Percentiles rank a stretch among this genome's conserved stretches.
Evolutionary conservation across 2,113 vertebrate genomes (phyloP).

Genomic region (Cynocephalus volans): DNA sequence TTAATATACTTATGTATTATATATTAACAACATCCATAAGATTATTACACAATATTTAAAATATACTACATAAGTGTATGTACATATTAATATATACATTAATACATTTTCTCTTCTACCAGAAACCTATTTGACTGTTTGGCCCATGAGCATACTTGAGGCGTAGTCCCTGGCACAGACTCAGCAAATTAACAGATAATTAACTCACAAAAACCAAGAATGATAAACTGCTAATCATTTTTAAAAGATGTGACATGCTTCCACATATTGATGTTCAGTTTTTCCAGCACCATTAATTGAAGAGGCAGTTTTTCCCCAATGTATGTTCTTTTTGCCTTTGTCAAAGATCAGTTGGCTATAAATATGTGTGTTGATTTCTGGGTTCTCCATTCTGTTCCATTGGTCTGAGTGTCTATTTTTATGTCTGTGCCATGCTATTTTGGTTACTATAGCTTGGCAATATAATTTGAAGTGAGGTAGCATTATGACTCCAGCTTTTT

Average conservation of each 20-base stretch:
- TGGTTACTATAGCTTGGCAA: too few species aligned
- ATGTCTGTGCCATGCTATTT: too few species aligned
- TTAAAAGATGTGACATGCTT: not conserved
- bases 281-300: too few species aligned
- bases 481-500: too few species aligned
- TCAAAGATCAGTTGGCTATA: too few species aligned
- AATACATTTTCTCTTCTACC: not conserved
- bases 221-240: not conserved
- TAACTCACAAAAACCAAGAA: constrained; percentile 42
- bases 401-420: too few species aligned
- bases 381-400: too few species aligned
- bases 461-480: too few species aligned
- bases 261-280: too few species aligned
- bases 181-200: constrained; percentile 8
- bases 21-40: not conserved
- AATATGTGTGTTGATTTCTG: too few species aligned
- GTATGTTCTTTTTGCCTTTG: too few species aligned
- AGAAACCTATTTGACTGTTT: not conserved
- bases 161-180: constrained; percentile 13
- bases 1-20: not conserved
- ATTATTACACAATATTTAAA: not conserved
- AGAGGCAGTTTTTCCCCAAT: too few species aligned
- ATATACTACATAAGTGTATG: not conserved
- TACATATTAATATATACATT: not conserved
- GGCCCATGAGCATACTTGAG: not conserved